Evolutionary conservation across 2,888 invertebrate genomes (phyloP).

Genomic region (Parnassius apollo): DNA sequence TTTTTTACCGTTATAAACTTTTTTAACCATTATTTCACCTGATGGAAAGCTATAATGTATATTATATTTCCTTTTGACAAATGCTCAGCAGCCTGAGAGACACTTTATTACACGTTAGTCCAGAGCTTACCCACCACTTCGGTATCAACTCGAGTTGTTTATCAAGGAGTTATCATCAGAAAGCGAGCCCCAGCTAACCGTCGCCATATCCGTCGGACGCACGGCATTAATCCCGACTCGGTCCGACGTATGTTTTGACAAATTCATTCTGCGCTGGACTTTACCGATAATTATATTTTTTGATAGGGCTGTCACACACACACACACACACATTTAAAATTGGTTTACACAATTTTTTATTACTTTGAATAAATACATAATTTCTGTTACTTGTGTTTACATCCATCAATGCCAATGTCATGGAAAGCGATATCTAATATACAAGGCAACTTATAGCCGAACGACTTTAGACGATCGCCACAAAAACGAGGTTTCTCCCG

Average conservation of each 20-base stretch:
- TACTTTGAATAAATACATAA: no score
- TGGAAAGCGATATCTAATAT: no score
- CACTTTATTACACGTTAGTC: not conserved
- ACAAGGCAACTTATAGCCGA: no score
- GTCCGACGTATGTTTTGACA: conserved; percentile 70
- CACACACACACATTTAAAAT: conserved; percentile 23
- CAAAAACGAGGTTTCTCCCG: no score
- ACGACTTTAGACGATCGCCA: no score
- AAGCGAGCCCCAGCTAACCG: not conserved
- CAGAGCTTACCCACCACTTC: not conserved
- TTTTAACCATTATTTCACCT: no score
- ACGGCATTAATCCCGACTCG: conserved; percentile 26
- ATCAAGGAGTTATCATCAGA: conserved; percentile 20
- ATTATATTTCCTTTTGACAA: not conserved
- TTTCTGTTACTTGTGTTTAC: no score
- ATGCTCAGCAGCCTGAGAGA: not conserved
- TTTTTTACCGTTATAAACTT: no score
- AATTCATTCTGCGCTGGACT: conserved; percentile 68
- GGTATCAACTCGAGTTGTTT: not conserved
- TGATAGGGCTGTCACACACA: conserved; percentile 51
- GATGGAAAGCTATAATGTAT: no score
- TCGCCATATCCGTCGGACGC: not conserved
- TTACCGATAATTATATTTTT: conserved; percentile 64
- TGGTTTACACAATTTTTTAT: no score
- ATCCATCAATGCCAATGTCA: no score